These are phyloP conservation scores for Engystomops pustulosus DNA, from an alignment of 2,113 vertebrate species.

Conservation along the genomic window DNA sequence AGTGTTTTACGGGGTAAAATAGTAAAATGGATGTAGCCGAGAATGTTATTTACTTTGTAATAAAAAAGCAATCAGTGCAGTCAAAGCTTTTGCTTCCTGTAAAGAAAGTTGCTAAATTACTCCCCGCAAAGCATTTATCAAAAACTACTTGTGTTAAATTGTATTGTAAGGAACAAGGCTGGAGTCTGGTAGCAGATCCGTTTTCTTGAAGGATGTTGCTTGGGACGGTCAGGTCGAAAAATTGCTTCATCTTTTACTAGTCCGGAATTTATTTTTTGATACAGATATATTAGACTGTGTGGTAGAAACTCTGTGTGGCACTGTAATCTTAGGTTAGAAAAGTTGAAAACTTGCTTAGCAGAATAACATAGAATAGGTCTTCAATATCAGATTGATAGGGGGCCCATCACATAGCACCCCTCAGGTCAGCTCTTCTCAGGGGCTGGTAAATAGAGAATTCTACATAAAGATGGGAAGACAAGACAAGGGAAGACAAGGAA, in stretches of 20 bases:
- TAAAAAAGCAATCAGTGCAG: constrained; percentile 46
- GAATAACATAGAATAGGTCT: no score
- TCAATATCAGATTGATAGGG: no score
- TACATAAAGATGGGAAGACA: no score
- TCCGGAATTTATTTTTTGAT: background rate
- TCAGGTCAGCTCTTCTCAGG: no score
- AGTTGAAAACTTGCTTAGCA: no score
- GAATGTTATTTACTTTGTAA: constrained; percentile 49
- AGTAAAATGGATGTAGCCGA: constrained; percentile 43
- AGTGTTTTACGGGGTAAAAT: constrained; percentile 28
- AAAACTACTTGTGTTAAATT: constrained; percentile 44
- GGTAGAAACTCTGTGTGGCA: background rate
- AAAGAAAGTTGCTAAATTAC: constrained; percentile 36
- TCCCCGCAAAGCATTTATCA: constrained; percentile 18
- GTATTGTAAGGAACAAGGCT: constrained; percentile 22
- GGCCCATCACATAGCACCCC: no score
- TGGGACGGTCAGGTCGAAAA: background rate
- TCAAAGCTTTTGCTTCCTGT: background rate
- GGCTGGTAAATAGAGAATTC: no score
- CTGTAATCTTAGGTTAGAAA: background rate
- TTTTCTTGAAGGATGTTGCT: constrained; percentile 36
- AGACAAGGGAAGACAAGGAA: no score
- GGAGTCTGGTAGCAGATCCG: background rate
- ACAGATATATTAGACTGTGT: background rate
- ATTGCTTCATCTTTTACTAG: background rate